phyloP scores from a whole-genome alignment of 2,888 invertebrate species.

The Drosophila prolongata region DNA sequence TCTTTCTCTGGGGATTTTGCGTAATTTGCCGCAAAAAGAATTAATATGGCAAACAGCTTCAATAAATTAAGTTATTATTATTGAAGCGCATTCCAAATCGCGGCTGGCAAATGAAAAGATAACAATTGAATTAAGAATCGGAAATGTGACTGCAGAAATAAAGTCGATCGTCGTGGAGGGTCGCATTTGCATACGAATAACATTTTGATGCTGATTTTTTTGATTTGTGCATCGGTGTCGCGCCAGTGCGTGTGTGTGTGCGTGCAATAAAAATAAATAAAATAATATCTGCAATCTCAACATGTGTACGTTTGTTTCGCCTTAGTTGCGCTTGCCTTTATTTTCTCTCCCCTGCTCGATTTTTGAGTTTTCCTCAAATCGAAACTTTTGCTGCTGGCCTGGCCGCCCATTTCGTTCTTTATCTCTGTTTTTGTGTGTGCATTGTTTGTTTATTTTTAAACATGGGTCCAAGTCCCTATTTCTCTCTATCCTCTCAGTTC shows the following conservation, averaged over 20 bases:
- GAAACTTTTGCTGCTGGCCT: slow-evolving; percentile 25
- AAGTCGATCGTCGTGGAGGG: slow-evolving; percentile 45
- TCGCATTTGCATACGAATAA: slow-evolving; percentile 51
- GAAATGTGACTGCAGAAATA: slow-evolving; percentile 34
- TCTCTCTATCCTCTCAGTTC: slow-evolving; percentile 12
- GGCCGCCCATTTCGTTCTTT: slow-evolving; percentile 34
- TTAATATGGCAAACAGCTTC: slow-evolving; percentile 1
- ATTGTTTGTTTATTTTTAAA: slow-evolving; percentile 76
- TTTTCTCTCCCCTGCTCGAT: slow-evolving; percentile 19
- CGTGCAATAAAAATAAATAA: slow-evolving; percentile 71
- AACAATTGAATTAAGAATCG: slow-evolving; percentile 24
- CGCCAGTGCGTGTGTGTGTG: slow-evolving; percentile 20
- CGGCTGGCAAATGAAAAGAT: slow-evolving; percentile 15
- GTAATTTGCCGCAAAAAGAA: slow-evolving; percentile 40
- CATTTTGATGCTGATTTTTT: slow-evolving; percentile 67
- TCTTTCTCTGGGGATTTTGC: slow-evolving; percentile 31
- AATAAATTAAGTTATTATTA: slow-evolving; percentile 31
- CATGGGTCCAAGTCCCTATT: slow-evolving; percentile 53
- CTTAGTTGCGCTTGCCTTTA: slow-evolving; percentile 9
- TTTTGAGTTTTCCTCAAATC: slow-evolving; percentile 36
- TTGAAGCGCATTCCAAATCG: slow-evolving; percentile 10
- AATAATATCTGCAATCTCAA: slow-evolving; percentile 74
- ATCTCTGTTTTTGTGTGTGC: slow-evolving; percentile 37
- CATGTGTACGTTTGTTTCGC: slow-evolving; percentile 64
- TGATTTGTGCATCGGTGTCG: slow-evolving; percentile 46